A percentile compares a stretch with the other conserved stretches of the same genome.
Conservation (phyloP, 2,888 invertebrate species). For the Tiliacea citrago region DNA sequence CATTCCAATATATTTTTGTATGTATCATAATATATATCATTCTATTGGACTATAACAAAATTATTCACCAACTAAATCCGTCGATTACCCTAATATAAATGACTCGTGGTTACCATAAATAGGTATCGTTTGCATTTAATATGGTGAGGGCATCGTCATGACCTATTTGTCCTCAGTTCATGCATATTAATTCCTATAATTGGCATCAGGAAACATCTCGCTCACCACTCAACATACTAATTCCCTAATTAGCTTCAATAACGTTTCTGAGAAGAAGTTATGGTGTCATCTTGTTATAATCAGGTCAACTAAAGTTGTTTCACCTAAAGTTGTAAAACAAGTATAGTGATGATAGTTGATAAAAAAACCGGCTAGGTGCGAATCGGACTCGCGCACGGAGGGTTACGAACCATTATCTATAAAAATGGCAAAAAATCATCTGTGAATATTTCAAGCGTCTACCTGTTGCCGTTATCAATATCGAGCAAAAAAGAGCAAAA, state of each 20-base stretch:
- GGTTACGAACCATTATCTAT: no score
- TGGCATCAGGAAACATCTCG: neutral
- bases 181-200: no score
- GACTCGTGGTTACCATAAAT: neutral
- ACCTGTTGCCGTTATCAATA: no score
- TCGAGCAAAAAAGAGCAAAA: no score
- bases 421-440: no score
- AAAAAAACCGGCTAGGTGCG: no score
- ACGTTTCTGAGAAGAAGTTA: neutral
- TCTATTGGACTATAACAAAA: neutral
- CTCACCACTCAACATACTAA: constrained; percentile 22
- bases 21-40: neutral
- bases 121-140: neutral
- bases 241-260: constrained; percentile 25
- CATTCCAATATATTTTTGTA: neutral
- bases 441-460: no score
- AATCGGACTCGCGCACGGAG: no score
- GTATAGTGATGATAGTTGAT: no score
- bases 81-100: neutral
- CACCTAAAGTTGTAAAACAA: no score
- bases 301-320: neutral
- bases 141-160: neutral
- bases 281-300: neutral
- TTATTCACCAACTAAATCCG: neutral
- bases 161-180: neutral